Evolutionary conservation across 2,888 invertebrate genomes (phyloP).

Genomic region (Leucozona laternaria): DNA sequence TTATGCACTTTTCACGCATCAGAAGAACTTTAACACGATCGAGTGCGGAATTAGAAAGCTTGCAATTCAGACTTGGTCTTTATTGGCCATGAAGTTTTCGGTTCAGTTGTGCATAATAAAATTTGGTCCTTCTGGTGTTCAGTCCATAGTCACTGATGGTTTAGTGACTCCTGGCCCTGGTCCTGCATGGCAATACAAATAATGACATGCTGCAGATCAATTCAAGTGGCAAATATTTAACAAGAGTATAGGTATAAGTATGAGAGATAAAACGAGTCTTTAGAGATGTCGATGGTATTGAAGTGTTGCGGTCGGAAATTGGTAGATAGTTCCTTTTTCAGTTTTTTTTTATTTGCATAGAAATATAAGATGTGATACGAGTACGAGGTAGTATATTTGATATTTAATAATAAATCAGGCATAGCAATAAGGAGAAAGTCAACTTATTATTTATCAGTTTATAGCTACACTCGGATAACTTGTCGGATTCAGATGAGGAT

Average conservation of each 20-base stretch:
- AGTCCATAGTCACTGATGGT: not conserved
- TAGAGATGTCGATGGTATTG: not conserved
- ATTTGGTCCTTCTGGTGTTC: not conserved
- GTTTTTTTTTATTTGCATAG: not conserved
- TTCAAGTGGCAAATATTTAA: constrained; percentile 6
- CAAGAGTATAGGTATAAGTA: not conserved
- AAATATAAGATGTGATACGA: not conserved
- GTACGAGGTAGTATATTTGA: not conserved
- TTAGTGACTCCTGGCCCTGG: not conserved
- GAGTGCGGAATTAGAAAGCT: constrained; percentile 60
- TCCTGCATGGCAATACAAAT: not conserved
- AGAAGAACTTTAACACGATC: constrained; percentile 38
- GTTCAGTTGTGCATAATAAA: not conserved
- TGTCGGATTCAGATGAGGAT: too few relatives aligned
- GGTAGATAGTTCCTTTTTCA: not conserved
- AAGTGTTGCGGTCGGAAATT: not conserved
- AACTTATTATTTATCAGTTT: too few relatives aligned
- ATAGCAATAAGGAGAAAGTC: not conserved
- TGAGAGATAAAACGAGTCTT: not conserved
- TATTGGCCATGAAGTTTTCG: not conserved
- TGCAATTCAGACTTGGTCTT: constrained; percentile 34
- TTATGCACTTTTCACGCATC: constrained; percentile 53
- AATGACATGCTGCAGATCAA: not conserved
- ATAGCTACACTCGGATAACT: too few relatives aligned
- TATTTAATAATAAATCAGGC: not conserved